Evolutionary conservation across 2,888 invertebrate species (phyloP).

Genomic region (Caenorhabditis japonica): DNA sequence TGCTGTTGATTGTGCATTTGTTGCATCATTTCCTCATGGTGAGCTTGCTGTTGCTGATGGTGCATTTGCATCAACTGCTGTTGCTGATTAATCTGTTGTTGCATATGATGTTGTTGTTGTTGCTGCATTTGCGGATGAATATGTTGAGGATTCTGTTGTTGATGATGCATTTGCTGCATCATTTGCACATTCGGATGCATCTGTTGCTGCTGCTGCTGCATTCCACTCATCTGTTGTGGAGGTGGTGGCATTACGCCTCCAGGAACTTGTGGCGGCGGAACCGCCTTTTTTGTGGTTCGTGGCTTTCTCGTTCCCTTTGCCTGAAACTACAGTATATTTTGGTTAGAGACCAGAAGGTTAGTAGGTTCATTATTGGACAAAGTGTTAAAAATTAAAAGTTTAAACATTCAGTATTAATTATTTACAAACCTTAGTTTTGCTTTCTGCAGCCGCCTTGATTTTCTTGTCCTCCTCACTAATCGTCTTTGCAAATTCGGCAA

Average conservation of each 20-base stretch:
- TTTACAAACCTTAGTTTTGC: constrained; percentile 27
- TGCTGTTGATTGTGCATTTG: constrained; percentile 33
- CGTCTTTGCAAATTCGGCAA: constrained; percentile 50
- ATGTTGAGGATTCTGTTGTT: constrained; percentile 9
- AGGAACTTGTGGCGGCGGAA: neutral
- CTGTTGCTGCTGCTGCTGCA: constrained; percentile 9
- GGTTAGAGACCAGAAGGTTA: constrained; percentile 5
- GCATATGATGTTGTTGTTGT: constrained; percentile 22
- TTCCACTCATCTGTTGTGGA: neutral
- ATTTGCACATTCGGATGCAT: constrained; percentile 31
- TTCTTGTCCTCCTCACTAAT: constrained; percentile 52
- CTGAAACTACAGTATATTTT: constrained; percentile 20
- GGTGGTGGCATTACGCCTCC: neutral
- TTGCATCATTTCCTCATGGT: constrained; percentile 7
- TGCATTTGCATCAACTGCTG: constrained; percentile 17
- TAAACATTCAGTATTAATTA: too few species aligned
- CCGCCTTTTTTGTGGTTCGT: constrained; percentile 28
- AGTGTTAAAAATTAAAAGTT: too few species aligned
- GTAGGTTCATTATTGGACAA: neutral
- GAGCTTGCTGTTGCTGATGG: constrained; percentile 22
- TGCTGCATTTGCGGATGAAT: constrained; percentile 13
- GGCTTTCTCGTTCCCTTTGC: constrained; percentile 36
- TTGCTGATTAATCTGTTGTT: constrained; percentile 16
- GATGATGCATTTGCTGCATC: constrained; percentile 30
- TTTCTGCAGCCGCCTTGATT: constrained; percentile 51